phyloP scores from a whole-genome alignment of 2,113 vertebrate genomes.

The Toxotes jaculatrix region DNA sequence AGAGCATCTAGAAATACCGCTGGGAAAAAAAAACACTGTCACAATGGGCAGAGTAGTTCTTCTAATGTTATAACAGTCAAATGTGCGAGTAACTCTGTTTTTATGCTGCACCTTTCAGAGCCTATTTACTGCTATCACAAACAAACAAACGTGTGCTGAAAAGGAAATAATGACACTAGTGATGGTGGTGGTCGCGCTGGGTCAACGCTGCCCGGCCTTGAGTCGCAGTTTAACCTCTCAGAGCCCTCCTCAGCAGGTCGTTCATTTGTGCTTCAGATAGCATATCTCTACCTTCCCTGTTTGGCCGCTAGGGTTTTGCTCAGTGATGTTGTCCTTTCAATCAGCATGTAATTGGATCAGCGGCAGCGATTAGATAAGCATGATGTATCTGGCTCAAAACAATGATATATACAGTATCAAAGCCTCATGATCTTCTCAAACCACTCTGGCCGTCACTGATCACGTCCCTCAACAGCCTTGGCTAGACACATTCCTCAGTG shows the following conservation, averaged over 20 bases:
- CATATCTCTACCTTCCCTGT: conserved; percentile 56
- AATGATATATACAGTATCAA: conserved; percentile 62
- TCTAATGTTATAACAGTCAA: background rate
- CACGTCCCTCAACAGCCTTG: conserved; percentile 51
- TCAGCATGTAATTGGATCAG: conserved; percentile 84
- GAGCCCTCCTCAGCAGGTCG: conserved; percentile 22
- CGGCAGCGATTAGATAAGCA: conserved; percentile 73
- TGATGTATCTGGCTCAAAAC: conserved; percentile 62
- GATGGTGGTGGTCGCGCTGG: background rate
- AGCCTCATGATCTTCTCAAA: conserved; percentile 57
- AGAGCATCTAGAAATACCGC: conserved; percentile 24
- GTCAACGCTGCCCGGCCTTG: background rate
- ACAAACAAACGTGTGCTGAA: conserved; percentile 51
- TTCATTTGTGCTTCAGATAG: conserved; percentile 66
- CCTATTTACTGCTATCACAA: conserved; percentile 47
- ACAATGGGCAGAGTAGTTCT: background rate
- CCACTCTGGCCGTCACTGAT: conserved; percentile 54
- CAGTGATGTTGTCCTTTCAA: conserved; percentile 73
- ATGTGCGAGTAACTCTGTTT: conserved; percentile 16
- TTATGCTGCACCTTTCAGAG: background rate
- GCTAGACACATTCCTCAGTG: conserved; percentile 59
- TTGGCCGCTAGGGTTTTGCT: conserved; percentile 44
- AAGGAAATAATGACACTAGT: conserved; percentile 30
- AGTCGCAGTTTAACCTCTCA: conserved; percentile 52
- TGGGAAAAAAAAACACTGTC: background rate